Conservation (phyloP, 2,888 invertebrate species). For the Eilema depressum region DNA sequence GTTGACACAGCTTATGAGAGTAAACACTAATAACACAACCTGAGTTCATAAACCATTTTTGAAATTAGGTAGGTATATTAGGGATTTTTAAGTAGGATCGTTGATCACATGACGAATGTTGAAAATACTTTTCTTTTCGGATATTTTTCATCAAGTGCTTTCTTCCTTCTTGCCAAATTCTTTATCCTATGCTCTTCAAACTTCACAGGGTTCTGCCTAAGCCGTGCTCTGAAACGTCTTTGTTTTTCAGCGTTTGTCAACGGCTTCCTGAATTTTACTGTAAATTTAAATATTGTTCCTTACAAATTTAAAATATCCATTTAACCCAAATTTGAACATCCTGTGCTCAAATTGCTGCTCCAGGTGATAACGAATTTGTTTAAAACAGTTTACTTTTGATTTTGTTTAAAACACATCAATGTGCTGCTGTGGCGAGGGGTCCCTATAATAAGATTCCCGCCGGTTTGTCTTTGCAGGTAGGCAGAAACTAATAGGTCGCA, state of each 20-base stretch:
- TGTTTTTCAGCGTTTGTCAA: conserved; percentile 14
- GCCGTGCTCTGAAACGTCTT: conserved; percentile 9
- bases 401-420: no score
- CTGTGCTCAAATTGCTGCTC: no score
- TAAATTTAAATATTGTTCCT: not conserved
- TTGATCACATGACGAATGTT: not conserved
- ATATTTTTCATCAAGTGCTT: not conserved
- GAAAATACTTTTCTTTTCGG: not conserved
- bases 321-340: no score
- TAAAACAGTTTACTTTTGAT: no score
- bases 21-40: not conserved
- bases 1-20: no score
- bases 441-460: no score
- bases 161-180: not conserved
- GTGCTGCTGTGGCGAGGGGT: no score
- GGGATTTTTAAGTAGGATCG: not conserved
- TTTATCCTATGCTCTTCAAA: conserved; percentile 8
- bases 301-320: not conserved
- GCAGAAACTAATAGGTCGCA: no score
- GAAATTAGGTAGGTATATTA: no score
- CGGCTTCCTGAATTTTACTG: not conserved
- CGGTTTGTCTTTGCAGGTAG: no score
- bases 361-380: no score
- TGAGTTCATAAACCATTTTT: not conserved
- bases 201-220: not conserved